A percentile compares a stretch with the other conserved stretches of the same genome.
phyloP scores from a whole-genome alignment of 2,888 invertebrate genomes.

The Tetranychus truncatus region DNA sequence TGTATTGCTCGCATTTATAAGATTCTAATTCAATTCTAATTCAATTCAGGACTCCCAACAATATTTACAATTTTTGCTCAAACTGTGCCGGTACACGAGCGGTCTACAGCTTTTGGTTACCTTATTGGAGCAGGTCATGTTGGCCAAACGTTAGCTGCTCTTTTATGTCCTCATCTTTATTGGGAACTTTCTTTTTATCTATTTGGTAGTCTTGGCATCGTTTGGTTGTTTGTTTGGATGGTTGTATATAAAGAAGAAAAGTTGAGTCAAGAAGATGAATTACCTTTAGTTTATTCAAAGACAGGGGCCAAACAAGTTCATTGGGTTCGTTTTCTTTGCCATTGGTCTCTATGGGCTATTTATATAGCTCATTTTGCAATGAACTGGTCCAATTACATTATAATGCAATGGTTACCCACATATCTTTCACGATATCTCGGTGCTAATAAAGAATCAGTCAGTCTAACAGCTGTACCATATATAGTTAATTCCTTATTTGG shows the following conservation, averaged over 20 bases:
- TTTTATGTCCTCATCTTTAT: constrained; percentile 48
- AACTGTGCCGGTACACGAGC: constrained; percentile 49
- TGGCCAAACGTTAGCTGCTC: constrained; percentile 52
- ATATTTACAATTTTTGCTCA: constrained; percentile 56
- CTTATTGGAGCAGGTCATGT: constrained; percentile 52
- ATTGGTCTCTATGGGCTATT: constrained; percentile 52
- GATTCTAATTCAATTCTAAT: constrained; percentile 24
- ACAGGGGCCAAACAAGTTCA: constrained; percentile 35
- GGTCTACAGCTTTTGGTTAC: constrained; percentile 53
- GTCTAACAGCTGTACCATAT: constrained; percentile 53
- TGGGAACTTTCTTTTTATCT: constrained; percentile 50
- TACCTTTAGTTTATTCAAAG: constrained; percentile 43
- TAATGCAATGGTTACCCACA: constrained; percentile 60
- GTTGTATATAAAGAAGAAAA: constrained; percentile 42
- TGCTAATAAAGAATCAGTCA: constrained; percentile 48
- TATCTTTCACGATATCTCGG: constrained; percentile 47
- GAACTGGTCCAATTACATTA: constrained; percentile 61
- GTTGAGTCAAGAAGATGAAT: constrained; percentile 34
- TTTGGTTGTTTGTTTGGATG: constrained; percentile 48
- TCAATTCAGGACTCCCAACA: constrained; percentile 45
- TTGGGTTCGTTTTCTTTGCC: constrained; percentile 47
- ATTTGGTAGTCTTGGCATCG: constrained; percentile 47
- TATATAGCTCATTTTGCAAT: constrained; percentile 57
- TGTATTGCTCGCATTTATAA: too few relatives aligned
- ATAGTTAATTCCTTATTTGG: constrained; percentile 51